phyloP scores from a whole-genome alignment of 2,888 invertebrate genomes.

The Cordilura impudica region DNA sequence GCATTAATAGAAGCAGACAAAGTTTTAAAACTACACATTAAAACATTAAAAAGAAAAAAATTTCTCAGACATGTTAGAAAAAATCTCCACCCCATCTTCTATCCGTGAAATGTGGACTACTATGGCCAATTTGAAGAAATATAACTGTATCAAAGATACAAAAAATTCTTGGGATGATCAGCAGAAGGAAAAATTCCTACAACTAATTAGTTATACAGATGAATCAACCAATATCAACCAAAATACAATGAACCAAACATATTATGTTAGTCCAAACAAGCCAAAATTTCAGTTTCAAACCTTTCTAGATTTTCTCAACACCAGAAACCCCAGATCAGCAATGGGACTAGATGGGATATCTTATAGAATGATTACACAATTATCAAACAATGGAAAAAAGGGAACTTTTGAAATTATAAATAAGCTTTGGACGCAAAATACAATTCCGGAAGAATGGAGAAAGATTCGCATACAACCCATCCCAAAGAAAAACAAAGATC shows the following conservation, averaged over 20 bases:
- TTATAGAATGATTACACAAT: not conserved
- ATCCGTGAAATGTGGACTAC: too few species aligned
- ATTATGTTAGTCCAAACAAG: not conserved
- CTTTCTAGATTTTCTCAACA: not conserved
- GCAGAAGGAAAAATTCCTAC: not conserved
- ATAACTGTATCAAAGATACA: too few species aligned
- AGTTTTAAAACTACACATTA: too few species aligned
- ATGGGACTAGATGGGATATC: not conserved
- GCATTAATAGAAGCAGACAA: too few species aligned
- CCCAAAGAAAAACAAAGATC: not conserved
- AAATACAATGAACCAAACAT: too few species aligned
- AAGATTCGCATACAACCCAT: not conserved
- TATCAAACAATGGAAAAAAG: not conserved
- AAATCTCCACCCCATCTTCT: too few species aligned
- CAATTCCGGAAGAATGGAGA: not conserved
- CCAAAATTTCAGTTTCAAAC: not conserved
- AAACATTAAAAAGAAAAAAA: too few species aligned
- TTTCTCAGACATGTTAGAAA: too few species aligned
- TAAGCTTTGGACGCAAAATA: not conserved
- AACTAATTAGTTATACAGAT: not conserved
- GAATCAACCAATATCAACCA: not conserved
- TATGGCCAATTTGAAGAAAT: too few species aligned
- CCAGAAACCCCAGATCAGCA: not conserved
- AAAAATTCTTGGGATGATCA: not conserved
- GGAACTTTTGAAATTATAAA: not conserved